Evolutionary conservation across 2,888 invertebrate species (phyloP).

Genomic region (Amiota mariae): DNA sequence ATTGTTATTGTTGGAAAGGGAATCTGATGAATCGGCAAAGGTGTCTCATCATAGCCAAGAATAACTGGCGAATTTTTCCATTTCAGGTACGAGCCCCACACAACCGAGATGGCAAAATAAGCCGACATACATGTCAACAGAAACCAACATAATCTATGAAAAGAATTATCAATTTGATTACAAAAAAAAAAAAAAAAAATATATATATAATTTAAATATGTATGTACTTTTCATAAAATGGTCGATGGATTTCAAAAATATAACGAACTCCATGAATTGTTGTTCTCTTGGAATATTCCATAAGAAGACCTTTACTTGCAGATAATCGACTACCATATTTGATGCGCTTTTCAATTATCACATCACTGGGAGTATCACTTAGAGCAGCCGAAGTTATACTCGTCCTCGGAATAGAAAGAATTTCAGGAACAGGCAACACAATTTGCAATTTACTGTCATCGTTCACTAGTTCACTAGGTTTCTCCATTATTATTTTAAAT

Average conservation of each 20-base stretch:
- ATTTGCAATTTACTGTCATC: background rate
- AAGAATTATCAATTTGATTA: background rate
- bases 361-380: slow-evolving; percentile 71
- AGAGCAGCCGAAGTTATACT: slow-evolving; percentile 66
- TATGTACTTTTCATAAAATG: slow-evolving; percentile 69
- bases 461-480: too few species aligned
- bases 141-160: slow-evolving; percentile 65
- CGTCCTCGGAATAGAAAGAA: slow-evolving; percentile 55
- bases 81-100: slow-evolving; percentile 66
- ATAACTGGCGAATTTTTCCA: slow-evolving; percentile 70
- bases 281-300: slow-evolving; percentile 69
- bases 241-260: slow-evolving; percentile 69
- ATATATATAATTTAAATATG: background rate
- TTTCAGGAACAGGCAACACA: slow-evolving; percentile 50
- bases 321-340: slow-evolving; percentile 67
- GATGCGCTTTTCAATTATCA: slow-evolving; percentile 69
- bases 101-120: slow-evolving; percentile 64
- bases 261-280: slow-evolving; percentile 71
- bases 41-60: slow-evolving; percentile 69
- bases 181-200: background rate
- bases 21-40: slow-evolving; percentile 68
- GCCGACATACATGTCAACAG: slow-evolving; percentile 66
- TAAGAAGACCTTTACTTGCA: slow-evolving; percentile 65
- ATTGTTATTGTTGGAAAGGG: slow-evolving; percentile 71
- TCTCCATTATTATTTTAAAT: too few species aligned